Evolutionary conservation across 2,797 vertebrate genomes (phyloP), one percentile per base, ranked within the genome.

Genomic region (Falco rusticolus): DNA sequence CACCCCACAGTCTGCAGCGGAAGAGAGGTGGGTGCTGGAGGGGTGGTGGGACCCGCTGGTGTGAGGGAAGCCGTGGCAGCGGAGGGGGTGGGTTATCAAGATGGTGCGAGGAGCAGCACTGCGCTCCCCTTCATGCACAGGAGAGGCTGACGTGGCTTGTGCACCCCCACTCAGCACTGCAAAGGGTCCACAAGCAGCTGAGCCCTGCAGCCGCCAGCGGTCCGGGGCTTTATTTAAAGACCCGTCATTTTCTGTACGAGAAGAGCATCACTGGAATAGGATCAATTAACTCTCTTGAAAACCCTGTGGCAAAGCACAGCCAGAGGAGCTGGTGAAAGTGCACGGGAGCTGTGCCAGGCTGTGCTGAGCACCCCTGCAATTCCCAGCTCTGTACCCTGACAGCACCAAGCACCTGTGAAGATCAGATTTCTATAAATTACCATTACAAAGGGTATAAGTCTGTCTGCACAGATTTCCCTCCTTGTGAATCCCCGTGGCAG

Each of bases 81-180:
- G 5, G 20, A 3, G 24, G 24, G 33, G 6, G 15, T 8, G 69
- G 83, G 57, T 26, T 51, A 22, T 6, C 5, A 18, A 14, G 7
- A 14, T 0, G 1, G 63, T 5, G 2, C 3, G 5, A 39, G 45
- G 53, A 65, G 11, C 1, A 4, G 33, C 54, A 7, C 75, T 6
- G 24, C 7, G 1, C 31, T 41, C 26, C 1, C 8, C 43, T 39
- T 11, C 9, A 9, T 4, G 10, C 16, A 3, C 53, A 12, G 4
- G 1, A 51, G 79, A 24, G 50, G 86, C 72, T 29, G 71, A 19
- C 1, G 5, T 18, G 86, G 19, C 45, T 57, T n/a, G 9, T 2
- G 6, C 5, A 4, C 5, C 34, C 18, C 9, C 3, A 2, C 34
- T 70, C 8, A 26, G 18, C 0, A 0, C 66, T 26, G n/a, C 39